Percentiles rank a stretch among this genome's conserved stretches.
phyloP scores from a whole-genome alignment of 2,888 invertebrate genomes.

The Toxonevra muliebris region DNA sequence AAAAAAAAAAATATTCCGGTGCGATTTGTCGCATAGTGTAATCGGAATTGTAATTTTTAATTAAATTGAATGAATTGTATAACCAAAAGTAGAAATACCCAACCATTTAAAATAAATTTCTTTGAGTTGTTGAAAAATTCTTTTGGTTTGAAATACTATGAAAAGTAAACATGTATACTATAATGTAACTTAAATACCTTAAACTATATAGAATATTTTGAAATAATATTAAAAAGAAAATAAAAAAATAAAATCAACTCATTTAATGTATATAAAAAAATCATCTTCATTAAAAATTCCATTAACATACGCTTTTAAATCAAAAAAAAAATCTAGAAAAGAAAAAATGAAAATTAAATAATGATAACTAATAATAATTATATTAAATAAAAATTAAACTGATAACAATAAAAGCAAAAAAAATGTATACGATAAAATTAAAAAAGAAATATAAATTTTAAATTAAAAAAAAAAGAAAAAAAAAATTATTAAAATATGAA shows the following conservation, averaged over 20 bases:
- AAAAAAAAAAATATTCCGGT: no score
- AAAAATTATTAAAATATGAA: conserved; percentile 14
- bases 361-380: conserved; percentile 10
- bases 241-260: no score
- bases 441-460: not conserved
- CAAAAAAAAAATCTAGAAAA: no score
- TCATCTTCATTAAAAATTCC: not conserved
- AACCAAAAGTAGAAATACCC: no score
- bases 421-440: conserved; percentile 24
- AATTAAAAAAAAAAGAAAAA: conserved; percentile 10
- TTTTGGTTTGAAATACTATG: no score
- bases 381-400: not conserved
- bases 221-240: not conserved
- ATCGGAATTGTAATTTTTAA: no score
- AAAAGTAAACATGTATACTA: conserved; percentile 23
- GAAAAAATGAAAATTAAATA: no score
- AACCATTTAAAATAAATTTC: not conserved
- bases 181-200: conserved; percentile 31
- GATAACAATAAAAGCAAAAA: conserved; percentile 17
- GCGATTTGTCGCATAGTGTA: no score
- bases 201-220: not conserved
- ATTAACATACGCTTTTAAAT: not conserved
- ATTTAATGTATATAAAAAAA: not conserved
- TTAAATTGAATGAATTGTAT: no score
- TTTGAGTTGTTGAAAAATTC: no score